Conservation (phyloP, 2,113 vertebrate genomes). For the Actenoides hombroni region DNA sequence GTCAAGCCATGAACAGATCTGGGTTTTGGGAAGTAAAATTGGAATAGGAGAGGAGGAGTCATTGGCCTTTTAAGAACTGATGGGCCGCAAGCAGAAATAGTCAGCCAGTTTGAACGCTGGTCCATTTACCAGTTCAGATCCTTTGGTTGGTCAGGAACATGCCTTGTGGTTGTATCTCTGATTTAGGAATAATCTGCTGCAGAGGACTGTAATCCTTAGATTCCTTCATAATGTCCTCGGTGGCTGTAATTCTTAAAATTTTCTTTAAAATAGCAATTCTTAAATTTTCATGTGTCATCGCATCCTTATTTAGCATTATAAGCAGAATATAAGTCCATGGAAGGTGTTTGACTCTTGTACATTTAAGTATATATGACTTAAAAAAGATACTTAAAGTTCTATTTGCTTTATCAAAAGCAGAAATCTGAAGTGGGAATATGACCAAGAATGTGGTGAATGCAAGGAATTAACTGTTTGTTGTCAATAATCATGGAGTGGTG, state of each 20-base stretch:
- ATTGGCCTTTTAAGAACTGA: neutral
- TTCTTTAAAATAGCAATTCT: neutral
- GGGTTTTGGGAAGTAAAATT: neutral
- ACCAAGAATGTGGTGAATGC: neutral
- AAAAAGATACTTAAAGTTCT: neutral
- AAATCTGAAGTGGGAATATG: neutral
- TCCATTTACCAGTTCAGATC: fast-evolving
- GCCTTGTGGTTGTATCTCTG: neutral
- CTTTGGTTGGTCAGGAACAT: neutral
- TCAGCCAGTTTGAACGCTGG: neutral
- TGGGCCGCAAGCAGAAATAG: neutral
- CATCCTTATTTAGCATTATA: neutral
- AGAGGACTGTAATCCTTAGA: neutral
- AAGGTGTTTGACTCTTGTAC: neutral
- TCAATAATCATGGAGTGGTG: neutral
- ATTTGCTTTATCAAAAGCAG: neutral
- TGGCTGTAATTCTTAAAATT: neutral
- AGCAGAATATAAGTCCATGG: neutral
- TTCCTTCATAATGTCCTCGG: neutral
- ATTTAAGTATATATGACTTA: neutral
- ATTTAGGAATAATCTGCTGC: neutral
- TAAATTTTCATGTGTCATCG: neutral
- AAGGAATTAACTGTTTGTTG: neutral
- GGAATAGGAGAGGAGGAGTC: neutral
- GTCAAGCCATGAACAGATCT: neutral